Conservation (phyloP, 2,797 vertebrate genomes). For the Ctenochaetus hawaiiensis region DNA sequence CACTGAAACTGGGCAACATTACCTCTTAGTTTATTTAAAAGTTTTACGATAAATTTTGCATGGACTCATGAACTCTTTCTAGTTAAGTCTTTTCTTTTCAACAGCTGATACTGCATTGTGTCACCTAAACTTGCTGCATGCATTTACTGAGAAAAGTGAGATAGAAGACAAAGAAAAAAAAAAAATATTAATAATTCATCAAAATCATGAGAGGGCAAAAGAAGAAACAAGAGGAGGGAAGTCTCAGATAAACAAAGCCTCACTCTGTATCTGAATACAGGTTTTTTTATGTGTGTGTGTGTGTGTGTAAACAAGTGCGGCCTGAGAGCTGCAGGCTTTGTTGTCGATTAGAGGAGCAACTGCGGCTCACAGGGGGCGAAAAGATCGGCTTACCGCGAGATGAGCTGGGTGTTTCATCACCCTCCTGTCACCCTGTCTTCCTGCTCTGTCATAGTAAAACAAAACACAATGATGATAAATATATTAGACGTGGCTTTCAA, state of each 20-base stretch:
- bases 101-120: not conserved
- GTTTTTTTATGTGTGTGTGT: constrained; percentile 7
- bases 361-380: constrained; percentile 41
- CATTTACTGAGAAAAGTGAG: constrained; percentile 24
- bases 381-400: constrained; percentile 43
- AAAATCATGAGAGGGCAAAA: constrained; percentile 19
- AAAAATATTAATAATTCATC: constrained; percentile 61
- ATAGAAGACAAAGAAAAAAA: constrained; percentile 44
- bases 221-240: constrained; percentile 34
- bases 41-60: constrained; percentile 5
- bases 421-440: constrained; percentile 1
- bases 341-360: constrained; percentile 44
- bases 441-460: not conserved
- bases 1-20: not conserved
- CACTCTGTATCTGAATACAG: constrained; percentile 30
- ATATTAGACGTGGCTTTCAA: constrained; percentile 51
- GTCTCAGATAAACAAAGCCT: constrained; percentile 63
- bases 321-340: constrained; percentile 55
- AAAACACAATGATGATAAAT: constrained; percentile 55
- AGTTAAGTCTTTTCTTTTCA: not conserved
- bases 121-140: constrained; percentile 8
- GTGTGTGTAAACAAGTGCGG: constrained; percentile 37
- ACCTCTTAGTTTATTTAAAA: constrained; percentile 9
- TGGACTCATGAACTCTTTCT: not conserved
- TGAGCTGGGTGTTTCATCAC: not conserved